Percentiles rank a stretch among this genome's conserved stretches.
Conservation (phyloP, 2,888 invertebrate genomes). For the Ichneumoninae sp. region DNA sequence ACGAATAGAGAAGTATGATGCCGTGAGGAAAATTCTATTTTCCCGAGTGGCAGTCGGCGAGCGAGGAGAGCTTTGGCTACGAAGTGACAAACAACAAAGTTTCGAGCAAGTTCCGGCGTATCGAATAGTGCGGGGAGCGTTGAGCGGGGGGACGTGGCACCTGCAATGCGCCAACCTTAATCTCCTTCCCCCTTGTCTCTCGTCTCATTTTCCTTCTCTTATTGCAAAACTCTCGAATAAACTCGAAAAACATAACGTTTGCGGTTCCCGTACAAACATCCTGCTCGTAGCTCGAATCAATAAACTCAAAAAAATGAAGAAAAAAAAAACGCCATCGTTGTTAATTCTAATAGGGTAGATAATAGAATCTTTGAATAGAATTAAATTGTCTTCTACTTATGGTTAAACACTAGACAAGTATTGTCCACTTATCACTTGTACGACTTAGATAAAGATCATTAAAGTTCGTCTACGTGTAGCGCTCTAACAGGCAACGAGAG, state of each 20-base stretch:
- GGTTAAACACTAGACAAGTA: background rate
- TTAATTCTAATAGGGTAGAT: background rate
- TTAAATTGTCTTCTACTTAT: constrained; percentile 24
- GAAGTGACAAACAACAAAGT: constrained; percentile 55
- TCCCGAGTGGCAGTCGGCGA: background rate
- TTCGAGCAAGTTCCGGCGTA: constrained; percentile 44
- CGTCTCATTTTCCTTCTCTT: constrained; percentile 42
- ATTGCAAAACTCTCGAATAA: constrained; percentile 36
- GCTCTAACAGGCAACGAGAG: constrained; percentile 17
- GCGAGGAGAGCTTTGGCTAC: background rate
- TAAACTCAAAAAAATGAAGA: too few species aligned
- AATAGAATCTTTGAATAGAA: constrained; percentile 14
- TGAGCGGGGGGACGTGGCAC: constrained; percentile 46
- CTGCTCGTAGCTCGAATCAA: constrained; percentile 34
- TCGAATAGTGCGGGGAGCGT: constrained; percentile 35
- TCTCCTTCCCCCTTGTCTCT: constrained; percentile 46
- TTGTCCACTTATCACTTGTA: constrained; percentile 1
- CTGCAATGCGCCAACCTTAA: constrained; percentile 69
- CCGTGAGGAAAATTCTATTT: background rate
- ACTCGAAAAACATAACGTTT: constrained; percentile 11
- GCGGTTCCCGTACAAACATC: background rate
- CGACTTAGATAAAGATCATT: constrained; percentile 11
- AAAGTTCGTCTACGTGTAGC: constrained; percentile 33
- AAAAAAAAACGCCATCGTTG: background rate
- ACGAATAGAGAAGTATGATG: background rate